Conservation (phyloP, 2,888 invertebrate species). For the Drosophila silvestris region DNA sequence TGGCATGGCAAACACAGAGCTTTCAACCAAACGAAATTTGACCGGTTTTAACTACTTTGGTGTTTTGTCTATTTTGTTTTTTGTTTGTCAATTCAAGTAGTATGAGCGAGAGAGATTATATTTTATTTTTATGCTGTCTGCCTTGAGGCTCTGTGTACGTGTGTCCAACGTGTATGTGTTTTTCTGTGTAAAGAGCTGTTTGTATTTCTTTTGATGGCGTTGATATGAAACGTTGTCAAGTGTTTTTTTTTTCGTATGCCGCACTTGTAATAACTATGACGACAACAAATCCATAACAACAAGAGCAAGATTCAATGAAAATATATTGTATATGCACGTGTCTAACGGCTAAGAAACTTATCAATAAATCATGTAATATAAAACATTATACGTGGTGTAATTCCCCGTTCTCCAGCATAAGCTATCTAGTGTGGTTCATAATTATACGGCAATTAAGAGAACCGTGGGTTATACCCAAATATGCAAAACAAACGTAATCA, state of each 20-base stretch:
- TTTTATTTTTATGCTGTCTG: slow-evolving; percentile 40
- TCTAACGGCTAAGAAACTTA: not conserved
- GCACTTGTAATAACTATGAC: slow-evolving; percentile 31
- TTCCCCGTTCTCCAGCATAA: not conserved
- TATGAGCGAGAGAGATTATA: slow-evolving; percentile 19
- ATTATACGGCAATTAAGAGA: not conserved
- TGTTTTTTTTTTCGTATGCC: slow-evolving; percentile 23
- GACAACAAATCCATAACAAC: slow-evolving; percentile 16
- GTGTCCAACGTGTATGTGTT: not conserved
- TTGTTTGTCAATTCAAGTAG: slow-evolving; percentile 32
- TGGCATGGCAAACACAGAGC: slow-evolving; percentile 2
- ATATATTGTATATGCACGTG: not conserved
- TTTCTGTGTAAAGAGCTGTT: slow-evolving; percentile 27
- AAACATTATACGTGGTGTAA: not conserved
- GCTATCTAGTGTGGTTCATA: not conserved
- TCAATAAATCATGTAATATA: not conserved
- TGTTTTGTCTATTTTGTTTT: slow-evolving; percentile 9
- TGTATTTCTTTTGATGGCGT: slow-evolving; percentile 9
- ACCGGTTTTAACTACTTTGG: slow-evolving; percentile 46
- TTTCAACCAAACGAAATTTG: slow-evolving; percentile 27
- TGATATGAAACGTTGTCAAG: slow-evolving; percentile 8
- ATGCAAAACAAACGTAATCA: not conserved
- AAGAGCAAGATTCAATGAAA: not conserved
- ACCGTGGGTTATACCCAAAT: not conserved
- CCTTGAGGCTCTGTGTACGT: slow-evolving; percentile 28